phyloP scores from a whole-genome alignment of 2,797 vertebrate genomes.

The Brachyalestes nurse region DNA sequence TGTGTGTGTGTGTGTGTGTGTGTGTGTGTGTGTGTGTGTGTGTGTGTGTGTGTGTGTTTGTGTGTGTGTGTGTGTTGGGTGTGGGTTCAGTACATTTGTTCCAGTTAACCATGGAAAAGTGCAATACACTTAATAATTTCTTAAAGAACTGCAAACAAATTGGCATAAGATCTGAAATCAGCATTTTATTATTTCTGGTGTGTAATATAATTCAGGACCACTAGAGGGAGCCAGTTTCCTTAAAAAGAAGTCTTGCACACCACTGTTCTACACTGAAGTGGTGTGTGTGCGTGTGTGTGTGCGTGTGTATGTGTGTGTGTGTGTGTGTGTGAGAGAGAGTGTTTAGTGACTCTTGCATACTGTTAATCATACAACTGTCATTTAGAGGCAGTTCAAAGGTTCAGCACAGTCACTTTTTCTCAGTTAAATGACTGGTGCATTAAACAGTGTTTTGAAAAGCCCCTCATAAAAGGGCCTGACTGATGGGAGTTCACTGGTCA shows the following conservation, averaged over 20 bases:
- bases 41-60: too few relatives aligned
- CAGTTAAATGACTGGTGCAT: neutral
- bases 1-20: too few relatives aligned
- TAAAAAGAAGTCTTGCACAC: neutral
- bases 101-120: too few relatives aligned
- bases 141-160: too few relatives aligned
- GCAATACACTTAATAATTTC: too few relatives aligned
- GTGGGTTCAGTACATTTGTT: too few relatives aligned
- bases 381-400: neutral
- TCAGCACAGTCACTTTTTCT: neutral
- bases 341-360: slow-evolving; percentile 4
- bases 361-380: slow-evolving; percentile 10
- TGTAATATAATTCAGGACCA: slow-evolving; percentile 19
- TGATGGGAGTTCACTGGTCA: neutral
- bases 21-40: too few relatives aligned
- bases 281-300: neutral
- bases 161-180: too few relatives aligned
- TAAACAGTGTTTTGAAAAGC: neutral
- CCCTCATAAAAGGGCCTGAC: neutral
- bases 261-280: neutral
- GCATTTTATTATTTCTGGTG: too few relatives aligned
- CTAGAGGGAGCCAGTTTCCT: slow-evolving; percentile 27
- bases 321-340: slow-evolving; percentile 5
- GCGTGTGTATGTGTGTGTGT: neutral
- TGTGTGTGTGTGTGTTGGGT: too few relatives aligned